These are phyloP conservation scores for Zaprionus lachaisei DNA, from an alignment of 1,140 invertebrate species.

Conservation along the genomic window DNA sequence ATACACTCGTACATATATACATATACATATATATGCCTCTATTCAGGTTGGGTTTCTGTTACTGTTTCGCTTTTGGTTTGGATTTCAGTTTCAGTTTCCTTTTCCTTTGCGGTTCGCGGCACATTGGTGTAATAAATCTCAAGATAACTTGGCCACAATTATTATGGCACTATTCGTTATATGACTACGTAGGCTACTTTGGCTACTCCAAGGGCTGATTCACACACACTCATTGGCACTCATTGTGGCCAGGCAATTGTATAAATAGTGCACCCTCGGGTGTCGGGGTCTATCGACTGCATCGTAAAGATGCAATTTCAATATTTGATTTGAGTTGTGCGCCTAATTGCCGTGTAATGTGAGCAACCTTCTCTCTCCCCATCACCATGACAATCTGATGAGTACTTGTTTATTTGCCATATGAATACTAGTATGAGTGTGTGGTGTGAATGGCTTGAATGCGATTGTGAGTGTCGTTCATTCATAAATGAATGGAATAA, in stretches of 20 bases:
- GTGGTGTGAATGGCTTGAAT: background rate
- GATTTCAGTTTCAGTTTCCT: conserved; percentile 16
- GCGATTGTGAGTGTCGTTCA: conserved; percentile 8
- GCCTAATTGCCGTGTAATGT: conserved; percentile 11
- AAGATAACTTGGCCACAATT: conserved; percentile 52
- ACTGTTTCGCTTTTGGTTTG: conserved; percentile 2
- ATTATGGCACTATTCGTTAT: conserved; percentile 5
- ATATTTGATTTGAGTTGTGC: conserved; percentile 20
- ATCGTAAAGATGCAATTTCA: conserved; percentile 38
- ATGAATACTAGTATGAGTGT: background rate
- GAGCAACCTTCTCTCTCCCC: background rate
- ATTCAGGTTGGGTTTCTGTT: conserved; percentile 9
- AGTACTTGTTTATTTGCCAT: conserved; percentile 2
- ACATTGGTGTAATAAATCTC: conserved; percentile 53
- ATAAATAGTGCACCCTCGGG: background rate
- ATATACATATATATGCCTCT: background rate
- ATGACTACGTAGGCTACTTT: background rate
- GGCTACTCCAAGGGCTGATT: conserved; percentile 11
- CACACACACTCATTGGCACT: background rate
- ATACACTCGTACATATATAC: background rate
- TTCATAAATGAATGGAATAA: conserved; percentile 18
- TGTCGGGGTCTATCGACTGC: background rate
- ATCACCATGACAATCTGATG: background rate
- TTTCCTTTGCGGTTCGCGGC: conserved; percentile 4
- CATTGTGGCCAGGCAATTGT: background rate